phyloP scores from a whole-genome alignment of 2,797 vertebrate species.

The Spinus pinus region DNA sequence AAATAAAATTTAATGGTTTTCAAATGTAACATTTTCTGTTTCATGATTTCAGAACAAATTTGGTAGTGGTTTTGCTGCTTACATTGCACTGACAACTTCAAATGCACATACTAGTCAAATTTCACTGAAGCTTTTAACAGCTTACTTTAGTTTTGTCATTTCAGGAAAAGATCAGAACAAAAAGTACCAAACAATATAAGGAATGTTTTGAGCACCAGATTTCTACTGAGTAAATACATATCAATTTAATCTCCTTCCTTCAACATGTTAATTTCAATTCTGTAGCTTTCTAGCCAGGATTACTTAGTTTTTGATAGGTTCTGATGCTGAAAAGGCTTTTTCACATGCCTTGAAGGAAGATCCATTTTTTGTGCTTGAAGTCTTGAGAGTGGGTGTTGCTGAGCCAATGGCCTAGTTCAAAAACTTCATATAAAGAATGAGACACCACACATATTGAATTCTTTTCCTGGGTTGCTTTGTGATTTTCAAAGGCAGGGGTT shows the following conservation, averaged over 20 bases:
- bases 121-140: not conserved
- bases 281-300: not conserved
- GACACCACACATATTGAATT: not conserved
- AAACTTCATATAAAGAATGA: not conserved
- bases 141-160: not conserved
- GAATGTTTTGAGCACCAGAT: not conserved
- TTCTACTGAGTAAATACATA: not conserved
- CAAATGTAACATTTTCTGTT: not conserved
- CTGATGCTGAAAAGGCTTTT: not conserved
- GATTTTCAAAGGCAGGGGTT: not conserved
- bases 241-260: not conserved
- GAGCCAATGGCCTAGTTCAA: fast-evolving
- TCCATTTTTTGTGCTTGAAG: not conserved
- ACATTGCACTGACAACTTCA: not conserved
- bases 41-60: not conserved
- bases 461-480: not conserved
- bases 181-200: not conserved
- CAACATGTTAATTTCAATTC: not conserved
- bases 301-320: not conserved
- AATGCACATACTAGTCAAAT: not conserved
- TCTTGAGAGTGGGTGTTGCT: not conserved
- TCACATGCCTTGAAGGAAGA: not conserved
- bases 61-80: not conserved
- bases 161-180: not conserved
- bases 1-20: not conserved